Conservation (phyloP, 1,140 invertebrate species). For the Macrobrachium rosenbergii region DNA sequence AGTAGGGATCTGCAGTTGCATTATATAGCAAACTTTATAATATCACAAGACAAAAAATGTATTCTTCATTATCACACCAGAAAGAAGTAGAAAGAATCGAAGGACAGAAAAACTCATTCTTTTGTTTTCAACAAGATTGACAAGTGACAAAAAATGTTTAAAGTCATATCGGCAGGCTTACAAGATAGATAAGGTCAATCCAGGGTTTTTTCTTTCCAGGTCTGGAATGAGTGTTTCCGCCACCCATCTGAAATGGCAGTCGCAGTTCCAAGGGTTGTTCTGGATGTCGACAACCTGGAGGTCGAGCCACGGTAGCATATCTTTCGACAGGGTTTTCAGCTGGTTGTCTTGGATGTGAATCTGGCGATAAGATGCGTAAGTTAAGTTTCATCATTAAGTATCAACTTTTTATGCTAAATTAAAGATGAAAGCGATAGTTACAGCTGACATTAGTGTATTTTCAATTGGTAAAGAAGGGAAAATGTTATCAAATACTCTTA, state of each 20-base stretch:
- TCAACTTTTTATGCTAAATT: background rate
- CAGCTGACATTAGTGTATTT: too few species aligned
- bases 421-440: background rate
- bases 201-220: constrained; percentile 44
- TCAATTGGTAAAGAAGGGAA: too few species aligned
- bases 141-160: too few species aligned
- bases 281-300: constrained; percentile 51
- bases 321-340: constrained; percentile 29
- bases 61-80: too few species aligned
- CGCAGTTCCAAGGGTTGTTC: constrained; percentile 64
- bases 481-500: too few species aligned
- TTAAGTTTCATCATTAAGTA: background rate
- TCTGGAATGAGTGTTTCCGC: constrained; percentile 41
- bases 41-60: too few species aligned
- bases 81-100: too few species aligned
- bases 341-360: constrained; percentile 58
- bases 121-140: too few species aligned
- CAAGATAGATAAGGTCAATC: constrained; percentile 42
- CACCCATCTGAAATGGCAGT: constrained; percentile 60
- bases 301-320: constrained; percentile 45
- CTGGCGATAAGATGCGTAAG: background rate
- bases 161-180: background rate
- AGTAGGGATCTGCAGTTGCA: too few species aligned
- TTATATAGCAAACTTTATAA: too few species aligned
- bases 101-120: too few species aligned